Evolutionary conservation across 1,140 invertebrate genomes (phyloP), one percentile per base, ranked within the genome.

Genomic region (Bilobella aurantiaca): DNA sequence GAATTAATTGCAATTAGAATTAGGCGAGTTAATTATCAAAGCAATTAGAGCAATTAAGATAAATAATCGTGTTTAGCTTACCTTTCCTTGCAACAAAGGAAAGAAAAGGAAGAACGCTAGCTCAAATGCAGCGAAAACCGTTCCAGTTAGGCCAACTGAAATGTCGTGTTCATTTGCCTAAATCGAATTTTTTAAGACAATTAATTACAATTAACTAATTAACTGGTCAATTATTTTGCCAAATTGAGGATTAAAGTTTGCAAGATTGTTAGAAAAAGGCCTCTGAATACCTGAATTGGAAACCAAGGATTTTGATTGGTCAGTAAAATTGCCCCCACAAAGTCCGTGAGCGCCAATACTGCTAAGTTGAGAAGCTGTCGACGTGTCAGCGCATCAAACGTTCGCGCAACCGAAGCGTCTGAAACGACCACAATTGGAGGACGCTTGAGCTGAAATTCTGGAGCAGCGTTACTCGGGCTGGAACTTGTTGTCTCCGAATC

Each of bases 101-200:
- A 59, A 14, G 31, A 30, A 59, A 8, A 34, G 12, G 31, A 59
- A 30, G 25, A 12, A 29, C 23, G 58, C 58, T 34, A 59, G 28
- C 32, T 59, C 58, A 59, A 59, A 59, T 8, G 31, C 58, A n/a
- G 28, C 58, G 25, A 59, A 59, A 27, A 59, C 32, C 16, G 28
- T 31, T 5, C 58, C 58, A 27, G 31, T 59, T 5, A 31, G 58
- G 8, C 58, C 58, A 59, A 31, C 3, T 8, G 58, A 34, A 27
- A 53, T 53, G 3, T 23, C 49, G 49, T 53, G 49, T 23, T 53
- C 49, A 3, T 14, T 29, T 29, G 28, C 58, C 58, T 29, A 27
- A 3, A 29, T 8, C n/a, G n/a, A n/a, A n/a, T n/a, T n/a, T n/a
- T n/a, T n/a, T n/a, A n/a, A n/a, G n/a, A n/a, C n/a, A n/a, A n/a